These are phyloP conservation scores for Mesorhabditis spiculigera DNA, from an alignment of 2,888 invertebrate species.

Conservation along the genomic window DNA sequence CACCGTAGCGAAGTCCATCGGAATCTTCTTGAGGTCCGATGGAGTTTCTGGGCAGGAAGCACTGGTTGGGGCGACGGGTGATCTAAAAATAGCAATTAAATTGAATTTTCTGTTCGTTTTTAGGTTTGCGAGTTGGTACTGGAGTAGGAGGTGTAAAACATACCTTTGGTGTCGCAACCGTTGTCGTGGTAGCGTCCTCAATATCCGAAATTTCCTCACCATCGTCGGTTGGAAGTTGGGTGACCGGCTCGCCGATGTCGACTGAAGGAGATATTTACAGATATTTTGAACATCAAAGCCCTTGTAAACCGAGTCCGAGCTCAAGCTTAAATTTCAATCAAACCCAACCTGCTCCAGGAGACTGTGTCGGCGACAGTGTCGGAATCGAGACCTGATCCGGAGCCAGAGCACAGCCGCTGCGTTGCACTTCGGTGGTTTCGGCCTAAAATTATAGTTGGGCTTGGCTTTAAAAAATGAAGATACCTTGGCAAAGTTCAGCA, in stretches of 20 bases:
- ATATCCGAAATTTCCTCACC: too few species aligned
- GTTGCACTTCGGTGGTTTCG: slow-evolving; percentile 43
- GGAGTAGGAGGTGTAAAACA: too few species aligned
- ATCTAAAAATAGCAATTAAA: not conserved
- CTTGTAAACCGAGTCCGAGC: too few species aligned
- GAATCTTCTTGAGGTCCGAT: slow-evolving; percentile 41
- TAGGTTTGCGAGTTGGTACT: too few species aligned
- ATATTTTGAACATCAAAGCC: too few species aligned
- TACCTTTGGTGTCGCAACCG: too few species aligned
- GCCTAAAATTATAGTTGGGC: slow-evolving; percentile 16
- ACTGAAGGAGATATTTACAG: too few species aligned
- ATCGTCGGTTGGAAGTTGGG: too few species aligned
- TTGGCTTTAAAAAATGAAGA: not conserved
- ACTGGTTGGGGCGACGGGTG: not conserved
- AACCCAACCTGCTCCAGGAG: not conserved
- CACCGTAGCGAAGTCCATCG: slow-evolving; percentile 60
- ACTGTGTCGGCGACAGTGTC: slow-evolving; percentile 11
- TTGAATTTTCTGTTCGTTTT: too few species aligned
- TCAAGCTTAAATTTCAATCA: too few species aligned
- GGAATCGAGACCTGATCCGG: slow-evolving; percentile 19
- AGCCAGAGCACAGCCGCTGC: slow-evolving; percentile 49
- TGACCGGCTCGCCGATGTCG: too few species aligned
- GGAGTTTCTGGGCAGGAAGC: not conserved
- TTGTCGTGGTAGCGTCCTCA: too few species aligned
- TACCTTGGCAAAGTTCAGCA: slow-evolving; percentile 48